phyloP scores from a whole-genome alignment of 2,888 invertebrate species.

The Parnassius glacialis region DNA sequence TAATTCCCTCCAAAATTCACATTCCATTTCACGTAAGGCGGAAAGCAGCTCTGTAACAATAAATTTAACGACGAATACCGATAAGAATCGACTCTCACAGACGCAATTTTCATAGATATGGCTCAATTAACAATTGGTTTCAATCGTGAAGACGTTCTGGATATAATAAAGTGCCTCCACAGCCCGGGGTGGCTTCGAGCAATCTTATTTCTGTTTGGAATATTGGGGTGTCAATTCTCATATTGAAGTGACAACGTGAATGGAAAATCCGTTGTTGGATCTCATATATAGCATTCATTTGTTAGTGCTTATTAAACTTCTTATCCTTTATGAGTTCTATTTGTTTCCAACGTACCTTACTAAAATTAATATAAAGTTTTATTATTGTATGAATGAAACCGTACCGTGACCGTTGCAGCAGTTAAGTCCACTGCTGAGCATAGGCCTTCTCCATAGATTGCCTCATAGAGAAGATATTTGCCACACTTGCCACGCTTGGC shows the following conservation, averaged over 20 bases:
- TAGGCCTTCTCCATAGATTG: no score
- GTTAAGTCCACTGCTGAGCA: no score
- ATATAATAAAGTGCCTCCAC: slow-evolving; percentile 73
- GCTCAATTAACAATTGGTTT: slow-evolving; percentile 81
- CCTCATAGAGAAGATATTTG: no score
- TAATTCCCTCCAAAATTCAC: slow-evolving; percentile 46
- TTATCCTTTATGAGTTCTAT: slow-evolving; percentile 22
- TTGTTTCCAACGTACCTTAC: no score
- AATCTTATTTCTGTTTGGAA: slow-evolving; percentile 80
- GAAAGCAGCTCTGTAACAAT: slow-evolving; percentile 57
- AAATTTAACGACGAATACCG: slow-evolving; percentile 76
- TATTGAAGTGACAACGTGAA: slow-evolving; percentile 75
- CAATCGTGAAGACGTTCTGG: slow-evolving; percentile 78
- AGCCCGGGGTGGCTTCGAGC: slow-evolving; percentile 60
- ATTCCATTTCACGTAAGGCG: slow-evolving; percentile 57
- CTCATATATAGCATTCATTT: slow-evolving; percentile 68
- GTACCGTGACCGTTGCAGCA: no score
- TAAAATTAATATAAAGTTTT: no score
- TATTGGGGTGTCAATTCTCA: slow-evolving; percentile 80
- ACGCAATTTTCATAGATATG: slow-evolving; percentile 80
- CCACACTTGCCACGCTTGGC: no score
- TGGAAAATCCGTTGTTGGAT: slow-evolving; percentile 62
- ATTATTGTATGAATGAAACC: no score
- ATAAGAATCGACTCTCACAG: slow-evolving; percentile 74
- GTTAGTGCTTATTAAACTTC: slow-evolving; percentile 47